These are phyloP conservation scores for Hydrozoanthus gracilis DNA, from an alignment of 92 coral and sea anemone genomes.

Conservation along the genomic window DNA sequence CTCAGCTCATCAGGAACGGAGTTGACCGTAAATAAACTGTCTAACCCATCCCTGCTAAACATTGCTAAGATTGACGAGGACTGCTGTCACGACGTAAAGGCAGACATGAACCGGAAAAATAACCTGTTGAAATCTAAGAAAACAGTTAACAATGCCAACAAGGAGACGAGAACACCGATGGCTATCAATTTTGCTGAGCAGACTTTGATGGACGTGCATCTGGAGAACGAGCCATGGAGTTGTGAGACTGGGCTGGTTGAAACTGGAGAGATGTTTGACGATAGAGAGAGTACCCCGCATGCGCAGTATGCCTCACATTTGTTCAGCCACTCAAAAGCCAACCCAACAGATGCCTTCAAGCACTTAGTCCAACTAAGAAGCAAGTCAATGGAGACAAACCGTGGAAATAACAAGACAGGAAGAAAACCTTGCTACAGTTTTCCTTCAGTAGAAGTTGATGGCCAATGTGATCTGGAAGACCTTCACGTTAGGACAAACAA, in stretches of 20 bases:
- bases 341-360: not conserved
- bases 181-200: too few species aligned
- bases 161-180: too few species aligned
- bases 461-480: not conserved
- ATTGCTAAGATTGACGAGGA: not conserved
- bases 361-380: not conserved
- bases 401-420: not conserved
- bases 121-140: not conserved
- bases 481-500: not conserved
- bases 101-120: not conserved
- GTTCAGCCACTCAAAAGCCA: not conserved
- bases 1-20: conserved; percentile 14
- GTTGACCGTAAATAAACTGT: not conserved
- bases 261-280: not conserved
- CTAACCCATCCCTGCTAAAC: conserved; percentile 21
- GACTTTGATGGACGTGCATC: not conserved
- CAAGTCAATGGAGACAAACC: not conserved
- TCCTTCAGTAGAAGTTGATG: not conserved
- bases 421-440: not conserved
- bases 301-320: not conserved
- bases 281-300: not conserved
- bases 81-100: not conserved
- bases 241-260: not conserved
- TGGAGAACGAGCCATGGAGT: not conserved
- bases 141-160: not conserved